phyloP scores from a whole-genome alignment of 2,113 vertebrate species.

The Damaliscus lunatus region DNA sequence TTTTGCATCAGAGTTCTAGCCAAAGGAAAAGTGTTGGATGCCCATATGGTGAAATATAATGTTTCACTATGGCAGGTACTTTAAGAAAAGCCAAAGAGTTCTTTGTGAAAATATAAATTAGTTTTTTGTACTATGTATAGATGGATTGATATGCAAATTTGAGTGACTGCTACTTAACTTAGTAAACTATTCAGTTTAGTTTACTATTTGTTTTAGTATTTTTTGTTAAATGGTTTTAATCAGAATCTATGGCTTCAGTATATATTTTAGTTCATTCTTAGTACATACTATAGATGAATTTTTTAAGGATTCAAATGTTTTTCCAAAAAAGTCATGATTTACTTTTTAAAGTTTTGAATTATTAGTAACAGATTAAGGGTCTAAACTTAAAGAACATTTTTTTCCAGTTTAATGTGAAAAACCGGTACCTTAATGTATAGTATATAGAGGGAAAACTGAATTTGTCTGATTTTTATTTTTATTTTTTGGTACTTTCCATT shows the following conservation, averaged over 20 bases:
- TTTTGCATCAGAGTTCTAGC: background rate
- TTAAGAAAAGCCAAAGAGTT: background rate
- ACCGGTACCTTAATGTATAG: background rate
- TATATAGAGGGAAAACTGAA: background rate
- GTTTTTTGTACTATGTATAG: background rate
- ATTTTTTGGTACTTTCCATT: background rate
- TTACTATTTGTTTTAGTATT: background rate
- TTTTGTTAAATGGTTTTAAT: background rate
- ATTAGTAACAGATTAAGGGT: background rate
- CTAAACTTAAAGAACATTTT: conserved; percentile 23
- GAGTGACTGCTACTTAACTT: conserved; percentile 1
- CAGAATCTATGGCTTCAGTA: background rate
- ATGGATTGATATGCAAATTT: background rate
- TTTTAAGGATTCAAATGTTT: background rate
- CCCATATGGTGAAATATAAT: background rate
- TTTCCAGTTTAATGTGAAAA: conserved; percentile 14
- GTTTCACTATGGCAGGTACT: background rate
- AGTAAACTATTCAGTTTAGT: background rate
- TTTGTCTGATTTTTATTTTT: background rate
- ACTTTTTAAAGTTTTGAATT: background rate
- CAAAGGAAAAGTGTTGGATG: background rate
- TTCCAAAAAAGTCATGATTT: background rate
- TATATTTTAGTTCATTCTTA: background rate
- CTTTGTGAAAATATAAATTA: background rate
- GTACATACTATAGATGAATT: background rate